phyloP scores from a whole-genome alignment of 2,113 vertebrate species.

The Hylia prasina region DNA sequence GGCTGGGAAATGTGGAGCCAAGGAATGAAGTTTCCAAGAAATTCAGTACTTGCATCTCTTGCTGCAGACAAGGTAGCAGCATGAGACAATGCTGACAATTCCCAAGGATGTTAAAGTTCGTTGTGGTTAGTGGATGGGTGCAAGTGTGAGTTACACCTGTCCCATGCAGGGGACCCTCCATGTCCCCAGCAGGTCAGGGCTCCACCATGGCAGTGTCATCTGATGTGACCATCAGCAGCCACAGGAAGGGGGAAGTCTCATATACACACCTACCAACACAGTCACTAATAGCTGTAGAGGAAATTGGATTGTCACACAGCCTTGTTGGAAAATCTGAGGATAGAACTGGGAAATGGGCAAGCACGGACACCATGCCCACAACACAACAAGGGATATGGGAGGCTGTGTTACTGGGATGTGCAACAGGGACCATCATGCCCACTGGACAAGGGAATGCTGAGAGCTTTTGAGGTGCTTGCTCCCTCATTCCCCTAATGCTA shows the following conservation, averaged over 20 bases:
- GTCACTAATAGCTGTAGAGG: not conserved
- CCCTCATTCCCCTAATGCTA: not conserved
- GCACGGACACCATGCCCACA: not conserved
- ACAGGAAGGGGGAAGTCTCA: not conserved
- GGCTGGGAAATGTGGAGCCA: slow-evolving; percentile 39
- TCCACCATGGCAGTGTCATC: not conserved
- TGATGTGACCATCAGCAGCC: not conserved
- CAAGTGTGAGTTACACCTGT: not conserved
- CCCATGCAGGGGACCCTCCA: not conserved
- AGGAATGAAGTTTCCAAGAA: not conserved
- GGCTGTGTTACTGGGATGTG: not conserved
- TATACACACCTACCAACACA: not conserved
- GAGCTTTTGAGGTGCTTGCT: not conserved
- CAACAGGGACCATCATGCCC: not conserved
- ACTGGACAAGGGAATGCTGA: not conserved
- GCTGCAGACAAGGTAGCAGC: not conserved
- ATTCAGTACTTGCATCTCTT: not conserved
- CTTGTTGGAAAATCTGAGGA: not conserved
- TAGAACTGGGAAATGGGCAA: not conserved
- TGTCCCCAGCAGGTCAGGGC: not conserved
- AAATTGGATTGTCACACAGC: not conserved
- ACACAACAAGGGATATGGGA: not conserved
- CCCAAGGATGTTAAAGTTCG: rapidly evolving
- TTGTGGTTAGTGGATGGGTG: not conserved
- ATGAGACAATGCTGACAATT: not conserved